phyloP scores from a whole-genome alignment of 2,797 vertebrate species.

The Tachyglossus aculeatus region DNA sequence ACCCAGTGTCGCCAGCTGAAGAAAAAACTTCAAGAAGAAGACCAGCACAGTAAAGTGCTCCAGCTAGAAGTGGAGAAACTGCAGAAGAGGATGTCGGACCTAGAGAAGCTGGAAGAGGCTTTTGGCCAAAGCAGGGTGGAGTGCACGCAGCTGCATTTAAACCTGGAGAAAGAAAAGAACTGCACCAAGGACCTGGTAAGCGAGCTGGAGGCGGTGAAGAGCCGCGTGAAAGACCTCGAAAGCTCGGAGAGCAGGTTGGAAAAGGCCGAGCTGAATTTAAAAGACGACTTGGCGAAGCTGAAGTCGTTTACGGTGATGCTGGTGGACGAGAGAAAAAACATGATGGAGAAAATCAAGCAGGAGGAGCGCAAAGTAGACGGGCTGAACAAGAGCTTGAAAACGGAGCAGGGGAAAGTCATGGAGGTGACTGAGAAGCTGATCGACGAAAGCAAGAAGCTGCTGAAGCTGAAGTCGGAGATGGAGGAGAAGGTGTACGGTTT shows the following conservation, averaged over 20 bases:
- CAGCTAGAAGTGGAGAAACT: conserved; percentile 90
- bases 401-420: conserved; percentile 91
- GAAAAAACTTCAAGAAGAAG: conserved; percentile 88
- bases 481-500: conserved; percentile 84
- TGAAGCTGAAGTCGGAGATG: conserved; percentile 94
- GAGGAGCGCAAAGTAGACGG: conserved; percentile 89
- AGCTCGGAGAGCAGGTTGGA: conserved; percentile 83
- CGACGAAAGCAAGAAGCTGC: conserved; percentile 94
- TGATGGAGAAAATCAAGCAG: conserved; percentile 89
- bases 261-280: conserved; percentile 85
- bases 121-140: conserved; percentile 87
- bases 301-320: conserved; percentile 93
- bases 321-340: conserved; percentile 91
- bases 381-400: conserved; percentile 84
- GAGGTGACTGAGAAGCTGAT: conserved; percentile 96
- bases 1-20: conserved; percentile 88
- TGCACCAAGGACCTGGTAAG: conserved; percentile 83
- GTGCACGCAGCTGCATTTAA: conserved; percentile 83
- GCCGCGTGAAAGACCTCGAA: conserved; percentile 87
- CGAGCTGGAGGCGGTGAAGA: conserved; percentile 87
- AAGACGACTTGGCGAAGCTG: conserved; percentile 91
- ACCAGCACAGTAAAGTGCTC: conserved; percentile 86
- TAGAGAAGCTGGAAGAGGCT: conserved; percentile 89
- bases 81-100: conserved; percentile 89
- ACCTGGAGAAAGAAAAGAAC: conserved; percentile 88